Percentiles rank a stretch among this genome's conserved stretches.
Evolutionary conservation across 2,797 vertebrate genomes (phyloP).

Genomic region (Chanos chanos): DNA sequence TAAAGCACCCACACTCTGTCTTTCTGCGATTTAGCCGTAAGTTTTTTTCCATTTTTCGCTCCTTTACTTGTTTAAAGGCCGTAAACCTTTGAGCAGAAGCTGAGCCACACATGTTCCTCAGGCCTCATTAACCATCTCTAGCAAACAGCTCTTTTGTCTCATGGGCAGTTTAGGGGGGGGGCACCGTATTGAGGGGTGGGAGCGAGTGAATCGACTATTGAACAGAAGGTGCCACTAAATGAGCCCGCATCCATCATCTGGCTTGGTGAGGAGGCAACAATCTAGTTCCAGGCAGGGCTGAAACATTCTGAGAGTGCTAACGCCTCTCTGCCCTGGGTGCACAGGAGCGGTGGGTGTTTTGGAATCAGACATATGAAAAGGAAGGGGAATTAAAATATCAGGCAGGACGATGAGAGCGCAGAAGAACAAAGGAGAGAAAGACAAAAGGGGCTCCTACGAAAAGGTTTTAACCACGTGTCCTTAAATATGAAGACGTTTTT

Average conservation of each 20-base stretch:
- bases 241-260: conserved; percentile 47
- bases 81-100: conserved; percentile 29
- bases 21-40: conserved; percentile 35
- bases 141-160: conserved; percentile 63
- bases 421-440: not conserved
- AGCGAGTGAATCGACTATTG: conserved; percentile 35
- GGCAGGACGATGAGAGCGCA: not conserved
- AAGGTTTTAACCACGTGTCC: not conserved
- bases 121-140: conserved; percentile 45
- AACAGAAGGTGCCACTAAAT: conserved; percentile 48
- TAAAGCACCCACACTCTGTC: conserved; percentile 23
- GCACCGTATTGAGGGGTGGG: conserved; percentile 2
- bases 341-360: not conserved
- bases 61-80: conserved; percentile 43
- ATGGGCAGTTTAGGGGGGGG: conserved; percentile 32
- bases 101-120: conserved; percentile 51
- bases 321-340: not conserved
- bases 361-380: not conserved
- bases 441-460: not conserved
- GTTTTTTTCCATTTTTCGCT: conserved; percentile 32
- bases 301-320: conserved; percentile 26
- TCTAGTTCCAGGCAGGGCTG: not conserved
- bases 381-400: not conserved
- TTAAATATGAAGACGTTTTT: too few species aligned
- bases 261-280: not conserved